A percentile compares a stretch with the other conserved stretches of the same genome.
Conservation (phyloP, 2,797 vertebrate genomes). For the Cercopithecus diana region DNA sequence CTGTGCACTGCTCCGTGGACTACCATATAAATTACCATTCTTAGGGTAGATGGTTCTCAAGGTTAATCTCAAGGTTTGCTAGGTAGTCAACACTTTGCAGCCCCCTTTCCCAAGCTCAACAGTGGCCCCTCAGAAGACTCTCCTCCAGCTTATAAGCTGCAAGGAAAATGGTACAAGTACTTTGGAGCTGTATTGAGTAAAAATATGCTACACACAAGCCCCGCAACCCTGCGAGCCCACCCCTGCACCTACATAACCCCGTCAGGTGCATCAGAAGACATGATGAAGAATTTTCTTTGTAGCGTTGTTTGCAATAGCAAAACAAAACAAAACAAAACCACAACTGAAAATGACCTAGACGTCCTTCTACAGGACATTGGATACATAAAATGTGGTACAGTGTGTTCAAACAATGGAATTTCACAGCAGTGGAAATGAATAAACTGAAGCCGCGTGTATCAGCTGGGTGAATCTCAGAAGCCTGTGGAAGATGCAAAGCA, state of each 20-base stretch:
- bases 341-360: not conserved
- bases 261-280: not conserved
- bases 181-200: not conserved
- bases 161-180: not conserved
- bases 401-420: not conserved
- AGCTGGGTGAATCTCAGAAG: not conserved
- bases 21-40: not conserved
- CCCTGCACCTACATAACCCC: rapidly evolving
- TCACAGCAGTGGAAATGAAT: not conserved
- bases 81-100: not conserved
- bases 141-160: not conserved
- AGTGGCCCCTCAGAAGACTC: not conserved
- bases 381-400: not conserved
- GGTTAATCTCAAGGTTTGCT: not conserved
- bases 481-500: not conserved
- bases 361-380: not conserved
- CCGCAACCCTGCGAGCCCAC: rapidly evolving
- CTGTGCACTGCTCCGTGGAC: not conserved
- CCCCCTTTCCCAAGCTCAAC: not conserved
- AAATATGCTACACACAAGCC: not conserved
- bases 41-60: not conserved
- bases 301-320: not conserved
- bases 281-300: not conserved
- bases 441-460: not conserved
- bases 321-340: not conserved